A percentile compares a stretch with the other conserved stretches of the same genome.
Conservation (phyloP, 2,888 invertebrate species). For the Apotomis capreana region DNA sequence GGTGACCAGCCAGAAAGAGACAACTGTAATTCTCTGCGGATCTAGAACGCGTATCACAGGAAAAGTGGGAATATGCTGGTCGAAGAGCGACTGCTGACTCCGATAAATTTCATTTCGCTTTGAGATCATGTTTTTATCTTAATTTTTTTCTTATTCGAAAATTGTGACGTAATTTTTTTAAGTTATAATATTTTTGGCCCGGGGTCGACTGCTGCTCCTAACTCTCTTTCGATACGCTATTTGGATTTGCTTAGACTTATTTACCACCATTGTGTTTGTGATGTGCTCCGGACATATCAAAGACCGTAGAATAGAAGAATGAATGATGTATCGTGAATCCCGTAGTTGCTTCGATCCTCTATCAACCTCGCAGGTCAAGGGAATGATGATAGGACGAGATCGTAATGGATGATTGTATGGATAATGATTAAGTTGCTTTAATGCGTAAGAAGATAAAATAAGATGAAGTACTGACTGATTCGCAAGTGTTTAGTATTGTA, state of each 20-base stretch:
- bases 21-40: slow-evolving; percentile 15
- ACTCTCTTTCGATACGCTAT: background rate
- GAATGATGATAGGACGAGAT: slow-evolving; percentile 36
- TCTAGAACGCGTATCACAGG: slow-evolving; percentile 4
- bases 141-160: background rate
- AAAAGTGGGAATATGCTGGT: background rate
- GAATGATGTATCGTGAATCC: slow-evolving; percentile 53
- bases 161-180: background rate
- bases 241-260: slow-evolving; percentile 2
- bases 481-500: slow-evolving; percentile 79
- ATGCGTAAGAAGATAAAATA: slow-evolving; percentile 55
- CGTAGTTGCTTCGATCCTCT: slow-evolving; percentile 59
- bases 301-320: slow-evolving; percentile 51
- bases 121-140: background rate
- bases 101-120: background rate
- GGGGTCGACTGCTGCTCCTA: background rate
- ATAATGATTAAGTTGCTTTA: slow-evolving; percentile 58
- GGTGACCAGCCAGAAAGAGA: slow-evolving; percentile 27
- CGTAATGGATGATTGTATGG: slow-evolving; percentile 45
- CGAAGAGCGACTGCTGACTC: background rate
- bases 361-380: slow-evolving; percentile 47
- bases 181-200: background rate
- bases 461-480: slow-evolving; percentile 72
- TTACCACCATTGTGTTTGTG: slow-evolving; percentile 45
- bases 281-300: slow-evolving; percentile 59